A percentile compares a stretch with the other conserved stretches of the same genome.
Conservation (phyloP, 2,888 invertebrate species). For the Drosophila cracens region DNA sequence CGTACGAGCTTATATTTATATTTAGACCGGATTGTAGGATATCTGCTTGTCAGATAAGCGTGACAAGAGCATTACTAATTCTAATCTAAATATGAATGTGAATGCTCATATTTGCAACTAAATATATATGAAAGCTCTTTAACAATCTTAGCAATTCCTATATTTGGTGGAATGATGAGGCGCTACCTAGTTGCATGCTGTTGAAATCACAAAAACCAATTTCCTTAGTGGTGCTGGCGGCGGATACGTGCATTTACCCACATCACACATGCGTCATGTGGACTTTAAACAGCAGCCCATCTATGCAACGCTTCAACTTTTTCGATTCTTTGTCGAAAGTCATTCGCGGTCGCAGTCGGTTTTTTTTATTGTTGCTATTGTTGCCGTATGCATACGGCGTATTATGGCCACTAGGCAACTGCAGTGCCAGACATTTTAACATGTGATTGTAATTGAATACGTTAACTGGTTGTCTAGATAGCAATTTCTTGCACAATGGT, state of each 20-base stretch:
- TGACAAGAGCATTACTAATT: too few relatives aligned
- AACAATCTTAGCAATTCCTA: background rate
- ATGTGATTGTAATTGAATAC: conserved; percentile 12
- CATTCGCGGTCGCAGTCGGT: conserved; percentile 13
- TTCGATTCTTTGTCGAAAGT: conserved; percentile 34
- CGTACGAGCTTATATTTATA: background rate
- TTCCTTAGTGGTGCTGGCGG: conserved; percentile 17
- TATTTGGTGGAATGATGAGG: conserved; percentile 18
- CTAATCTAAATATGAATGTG: background rate
- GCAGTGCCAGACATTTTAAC: conserved; percentile 21
- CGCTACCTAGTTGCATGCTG: background rate
- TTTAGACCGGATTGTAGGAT: background rate
- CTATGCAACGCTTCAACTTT: conserved; percentile 2
- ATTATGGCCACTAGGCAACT: conserved; percentile 39
- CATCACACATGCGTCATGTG: conserved; percentile 66
- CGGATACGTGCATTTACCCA: conserved; percentile 35
- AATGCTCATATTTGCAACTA: background rate
- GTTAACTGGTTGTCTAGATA: conserved; percentile 24
- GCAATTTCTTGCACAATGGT: conserved; percentile 42
- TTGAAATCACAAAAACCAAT: background rate
- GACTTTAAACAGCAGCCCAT: conserved; percentile 56
- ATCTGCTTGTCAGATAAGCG: background rate
- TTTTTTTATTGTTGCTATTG: conserved; percentile 28
- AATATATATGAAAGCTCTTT: background rate
- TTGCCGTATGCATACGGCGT: conserved; percentile 34